Evolutionary conservation across 2,888 invertebrate species (phyloP).

Genomic region (Drosophila leonis): DNA sequence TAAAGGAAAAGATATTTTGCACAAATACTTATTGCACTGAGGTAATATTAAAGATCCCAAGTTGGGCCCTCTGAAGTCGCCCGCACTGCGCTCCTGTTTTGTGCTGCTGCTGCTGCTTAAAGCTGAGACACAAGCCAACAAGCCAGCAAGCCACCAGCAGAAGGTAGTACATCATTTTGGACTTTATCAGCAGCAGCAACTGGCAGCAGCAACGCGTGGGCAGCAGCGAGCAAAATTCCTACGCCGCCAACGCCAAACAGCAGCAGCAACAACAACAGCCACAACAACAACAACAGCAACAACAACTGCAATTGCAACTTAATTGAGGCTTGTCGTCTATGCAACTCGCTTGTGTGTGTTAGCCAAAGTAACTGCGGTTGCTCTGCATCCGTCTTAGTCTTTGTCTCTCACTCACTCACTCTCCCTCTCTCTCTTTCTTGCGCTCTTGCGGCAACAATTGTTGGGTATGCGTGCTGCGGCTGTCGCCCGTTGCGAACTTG

Average conservation of each 20-base stretch:
- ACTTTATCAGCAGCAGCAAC: conserved; percentile 72
- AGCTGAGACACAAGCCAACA: conserved; percentile 42
- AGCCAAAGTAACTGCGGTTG: conserved; percentile 74
- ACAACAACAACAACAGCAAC: conserved; percentile 21
- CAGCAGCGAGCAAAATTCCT: conserved; percentile 63
- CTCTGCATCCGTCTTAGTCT: conserved; percentile 51
- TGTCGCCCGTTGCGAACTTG: conserved; percentile 78
- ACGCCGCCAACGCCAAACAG: conserved; percentile 58
- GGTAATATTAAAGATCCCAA: neutral
- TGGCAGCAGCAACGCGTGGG: conserved; percentile 55
- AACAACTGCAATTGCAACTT: conserved; percentile 79
- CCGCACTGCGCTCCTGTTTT: conserved; percentile 56
- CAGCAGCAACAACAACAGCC: conserved; percentile 35
- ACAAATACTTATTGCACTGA: no score
- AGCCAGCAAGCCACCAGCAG: conserved; percentile 55
- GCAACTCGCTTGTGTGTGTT: conserved; percentile 36
- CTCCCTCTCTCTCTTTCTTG: conserved; percentile 1
- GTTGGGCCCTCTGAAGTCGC: conserved; percentile 17
- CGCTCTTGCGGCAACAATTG: conserved; percentile 16
- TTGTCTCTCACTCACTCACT: conserved; percentile 1
- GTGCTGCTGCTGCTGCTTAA: conserved; percentile 31
- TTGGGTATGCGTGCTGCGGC: conserved; percentile 42
- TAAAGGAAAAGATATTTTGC: no score
- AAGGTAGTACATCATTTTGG: conserved; percentile 80
- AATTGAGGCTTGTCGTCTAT: conserved; percentile 81